Conservation (phyloP, 2,888 invertebrate species). For the Leptogaster cylindrica region DNA sequence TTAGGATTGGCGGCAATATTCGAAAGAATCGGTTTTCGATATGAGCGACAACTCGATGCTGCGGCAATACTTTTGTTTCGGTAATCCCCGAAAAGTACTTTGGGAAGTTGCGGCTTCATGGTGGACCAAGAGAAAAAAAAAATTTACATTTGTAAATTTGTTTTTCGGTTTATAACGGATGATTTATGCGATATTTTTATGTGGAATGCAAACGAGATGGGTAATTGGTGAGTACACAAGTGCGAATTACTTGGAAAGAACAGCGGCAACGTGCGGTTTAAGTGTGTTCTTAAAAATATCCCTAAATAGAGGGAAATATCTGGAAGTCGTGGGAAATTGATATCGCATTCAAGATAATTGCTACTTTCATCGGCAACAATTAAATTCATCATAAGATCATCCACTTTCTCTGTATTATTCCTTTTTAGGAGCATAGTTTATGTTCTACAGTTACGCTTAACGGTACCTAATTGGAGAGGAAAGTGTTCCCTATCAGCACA, state of each 20-base stretch:
- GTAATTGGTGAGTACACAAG: background rate
- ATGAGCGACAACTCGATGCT: conserved; percentile 25
- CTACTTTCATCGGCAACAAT: no score
- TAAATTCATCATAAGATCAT: no score
- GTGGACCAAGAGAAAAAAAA: background rate
- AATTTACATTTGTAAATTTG: conserved; percentile 24
- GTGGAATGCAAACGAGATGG: background rate
- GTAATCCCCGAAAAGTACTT: conserved; percentile 10
- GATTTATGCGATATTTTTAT: conserved; percentile 4
- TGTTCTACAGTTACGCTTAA: background rate
- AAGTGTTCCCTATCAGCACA: conserved; percentile 7
- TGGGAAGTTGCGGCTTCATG: background rate
- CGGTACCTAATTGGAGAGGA: background rate
- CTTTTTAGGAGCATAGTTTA: no score
- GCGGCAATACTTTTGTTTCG: conserved; percentile 9
- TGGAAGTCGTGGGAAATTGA: no score
- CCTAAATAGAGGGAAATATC: no score
- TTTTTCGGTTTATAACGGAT: background rate
- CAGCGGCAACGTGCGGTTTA: no score
- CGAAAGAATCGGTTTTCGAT: conserved; percentile 33
- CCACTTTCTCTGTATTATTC: no score
- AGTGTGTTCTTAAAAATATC: no score
- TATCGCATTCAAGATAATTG: no score
- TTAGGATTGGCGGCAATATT: background rate
- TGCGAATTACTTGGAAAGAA: no score